phyloP scores from a whole-genome alignment of 2,113 vertebrate genomes.

The Indicator indicator region DNA sequence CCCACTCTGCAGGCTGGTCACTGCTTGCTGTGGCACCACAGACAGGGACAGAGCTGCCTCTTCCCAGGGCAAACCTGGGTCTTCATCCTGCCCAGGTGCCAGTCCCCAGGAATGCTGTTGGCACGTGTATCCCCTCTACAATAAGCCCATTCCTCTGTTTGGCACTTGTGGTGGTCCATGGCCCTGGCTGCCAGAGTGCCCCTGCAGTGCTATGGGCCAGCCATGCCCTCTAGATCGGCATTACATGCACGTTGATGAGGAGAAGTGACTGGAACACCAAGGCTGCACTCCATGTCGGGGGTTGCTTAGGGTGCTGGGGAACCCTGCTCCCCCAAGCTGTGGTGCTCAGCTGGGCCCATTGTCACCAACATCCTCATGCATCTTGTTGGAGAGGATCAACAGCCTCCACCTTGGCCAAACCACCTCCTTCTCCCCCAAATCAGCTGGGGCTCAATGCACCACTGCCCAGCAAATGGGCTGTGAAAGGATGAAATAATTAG shows the following conservation, averaged over 20 bases:
- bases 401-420: too few species aligned
- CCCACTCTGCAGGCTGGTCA: background rate
- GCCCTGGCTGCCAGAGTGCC: fast-evolving
- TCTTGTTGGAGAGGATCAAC: background rate
- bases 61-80: background rate
- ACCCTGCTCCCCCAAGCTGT: fast-evolving
- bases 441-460: background rate
- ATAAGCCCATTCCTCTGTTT: fast-evolving
- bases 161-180: fast-evolving
- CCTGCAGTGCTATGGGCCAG: background rate
- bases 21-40: background rate
- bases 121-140: background rate
- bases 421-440: background rate
- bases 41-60: background rate
- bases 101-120: background rate
- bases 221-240: fast-evolving
- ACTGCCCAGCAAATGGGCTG: background rate
- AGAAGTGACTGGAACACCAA: fast-evolving
- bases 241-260: fast-evolving
- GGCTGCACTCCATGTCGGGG: background rate
- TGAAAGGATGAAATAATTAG: background rate
- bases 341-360: background rate
- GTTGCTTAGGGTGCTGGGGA: background rate
- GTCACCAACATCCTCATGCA: background rate
- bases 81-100: background rate